Base-by-base conservation (phyloP, 2,113 vertebrate genomes). In the Callaeas wilsoni region DNA sequence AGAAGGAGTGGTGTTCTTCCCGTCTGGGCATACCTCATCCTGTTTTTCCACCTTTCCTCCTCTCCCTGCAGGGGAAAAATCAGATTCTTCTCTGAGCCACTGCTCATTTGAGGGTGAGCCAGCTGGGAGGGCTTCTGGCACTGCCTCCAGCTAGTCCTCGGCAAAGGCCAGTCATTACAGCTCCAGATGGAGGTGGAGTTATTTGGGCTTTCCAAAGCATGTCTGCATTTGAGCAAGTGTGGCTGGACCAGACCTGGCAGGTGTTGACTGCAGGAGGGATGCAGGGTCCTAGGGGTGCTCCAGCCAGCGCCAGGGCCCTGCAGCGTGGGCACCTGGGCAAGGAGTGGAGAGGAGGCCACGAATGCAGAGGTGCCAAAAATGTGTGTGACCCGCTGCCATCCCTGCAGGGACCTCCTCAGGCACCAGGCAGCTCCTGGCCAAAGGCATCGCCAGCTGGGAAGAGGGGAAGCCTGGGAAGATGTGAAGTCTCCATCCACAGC, bases 371-470 rank as follows among this genome's bases (percentile, higher is more conserved):
- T 14, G 33, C 35, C 57, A 22, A 60, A 93, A 79, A 37, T 4
- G 4, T 0, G 0, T 5, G 12, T 13, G 27, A 47, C 16, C 47
- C 12, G 7, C 78, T 13, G 2, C 16, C 0, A 0, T 30, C 68
- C 78, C 74, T 41, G 65, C 60, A 41, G 86, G n/a, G 59, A 56
- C 37, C 80, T 67, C 23, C 41, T 21, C 8, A 12, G 62, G 33
- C 35, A 9, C 30, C 1, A 0, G 37, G 39, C 53, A 84, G 55
- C 11, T 2, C 26, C 18, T 32, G 68, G 35, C 35, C 50, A 56
- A 19, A 32, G 35, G 50, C 41, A 6, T 4, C 33, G 5, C 55
- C 25, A 35, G 33, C 10, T 39, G 68, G 37, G 25, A 42, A 29
- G n/a, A 14, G 9, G 15, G 14, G 14, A 55, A 39, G 15, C 12